Evolutionary conservation across 2,888 invertebrate species (phyloP).

Genomic region (Lathronympha strigana): DNA sequence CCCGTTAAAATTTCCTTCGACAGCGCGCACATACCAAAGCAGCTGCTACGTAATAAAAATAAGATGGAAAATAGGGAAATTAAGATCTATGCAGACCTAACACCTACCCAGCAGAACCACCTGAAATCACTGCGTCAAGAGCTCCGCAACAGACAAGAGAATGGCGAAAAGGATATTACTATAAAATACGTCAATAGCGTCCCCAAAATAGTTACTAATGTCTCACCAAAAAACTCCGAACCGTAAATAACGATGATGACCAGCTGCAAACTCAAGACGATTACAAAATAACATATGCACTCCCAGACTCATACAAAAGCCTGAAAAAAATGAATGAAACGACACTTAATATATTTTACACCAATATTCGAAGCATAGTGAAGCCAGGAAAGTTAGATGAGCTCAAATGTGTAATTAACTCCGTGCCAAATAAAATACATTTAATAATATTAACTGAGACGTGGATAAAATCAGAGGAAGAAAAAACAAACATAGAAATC

Average conservation of each 20-base stretch:
- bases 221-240: neutral
- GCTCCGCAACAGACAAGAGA: neutral
- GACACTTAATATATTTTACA: neutral
- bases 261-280: neutral
- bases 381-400: neutral
- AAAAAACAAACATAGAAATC: neutral
- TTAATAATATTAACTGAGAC: neutral
- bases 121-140: neutral
- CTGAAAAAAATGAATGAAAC: neutral
- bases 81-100: neutral
- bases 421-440: neutral
- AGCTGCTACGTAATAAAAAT: neutral
- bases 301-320: neutral
- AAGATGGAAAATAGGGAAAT: conserved; percentile 3
- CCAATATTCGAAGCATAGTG: too few relatives aligned
- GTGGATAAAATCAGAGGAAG: neutral
- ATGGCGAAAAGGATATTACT: neutral
- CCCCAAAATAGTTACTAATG: neutral
- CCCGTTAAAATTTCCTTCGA: neutral
- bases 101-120: neutral
- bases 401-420: neutral
- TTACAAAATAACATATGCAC: neutral
- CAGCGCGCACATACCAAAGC: neutral
- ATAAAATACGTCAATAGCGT: conserved; percentile 5
- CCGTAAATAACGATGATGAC: neutral